Evolutionary conservation across 2,888 invertebrate species (phyloP).

Genomic region (Eilema caniola): DNA sequence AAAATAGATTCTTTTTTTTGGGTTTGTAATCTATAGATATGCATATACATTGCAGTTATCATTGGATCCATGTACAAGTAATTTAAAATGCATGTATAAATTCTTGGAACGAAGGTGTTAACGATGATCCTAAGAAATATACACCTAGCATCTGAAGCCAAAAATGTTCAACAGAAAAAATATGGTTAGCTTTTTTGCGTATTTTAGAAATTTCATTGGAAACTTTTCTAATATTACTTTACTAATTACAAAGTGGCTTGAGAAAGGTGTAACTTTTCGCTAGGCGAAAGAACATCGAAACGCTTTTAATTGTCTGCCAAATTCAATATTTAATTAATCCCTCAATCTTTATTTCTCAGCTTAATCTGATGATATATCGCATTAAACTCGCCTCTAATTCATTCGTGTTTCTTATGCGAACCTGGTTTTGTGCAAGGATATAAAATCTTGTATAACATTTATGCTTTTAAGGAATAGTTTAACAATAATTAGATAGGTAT

Average conservation of each 20-base stretch:
- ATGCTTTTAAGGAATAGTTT: too few relatives aligned
- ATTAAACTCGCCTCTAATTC: background rate
- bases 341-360: background rate
- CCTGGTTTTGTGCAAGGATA: background rate
- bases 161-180: background rate
- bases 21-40: too few relatives aligned
- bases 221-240: background rate
- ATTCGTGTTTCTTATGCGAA: too few relatives aligned
- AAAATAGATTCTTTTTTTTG: too few relatives aligned
- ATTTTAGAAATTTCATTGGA: background rate
- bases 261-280: background rate
- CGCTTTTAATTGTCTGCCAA: background rate
- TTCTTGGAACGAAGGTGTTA: background rate
- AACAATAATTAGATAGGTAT: too few relatives aligned
- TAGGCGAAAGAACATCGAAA: background rate
- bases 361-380: background rate
- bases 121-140: background rate
- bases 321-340: constrained; percentile 2
- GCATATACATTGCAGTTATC: too few relatives aligned
- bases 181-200: background rate
- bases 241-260: background rate
- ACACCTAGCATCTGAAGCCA: background rate
- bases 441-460: too few relatives aligned
- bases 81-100: too few relatives aligned
- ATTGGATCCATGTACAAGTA: too few relatives aligned